phyloP scores from a whole-genome alignment of 2,797 vertebrate species.

The Sebastes oblongus region DNA sequence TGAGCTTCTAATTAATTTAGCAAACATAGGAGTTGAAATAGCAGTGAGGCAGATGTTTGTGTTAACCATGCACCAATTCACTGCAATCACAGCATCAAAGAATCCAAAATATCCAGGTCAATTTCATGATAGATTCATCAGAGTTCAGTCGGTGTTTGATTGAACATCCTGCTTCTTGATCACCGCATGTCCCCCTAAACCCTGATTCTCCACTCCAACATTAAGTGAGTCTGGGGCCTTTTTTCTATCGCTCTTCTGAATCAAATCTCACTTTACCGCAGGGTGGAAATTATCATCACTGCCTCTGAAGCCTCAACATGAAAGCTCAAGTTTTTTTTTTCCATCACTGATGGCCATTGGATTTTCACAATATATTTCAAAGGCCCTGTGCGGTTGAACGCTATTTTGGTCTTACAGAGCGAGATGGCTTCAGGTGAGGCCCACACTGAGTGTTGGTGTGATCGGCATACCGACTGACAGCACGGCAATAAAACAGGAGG shows the following conservation, averaged over 20 bases:
- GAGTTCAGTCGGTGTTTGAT: constrained; percentile 35
- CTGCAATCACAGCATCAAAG: constrained; percentile 48
- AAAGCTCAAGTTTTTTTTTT: constrained; percentile 38
- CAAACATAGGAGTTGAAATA: background rate
- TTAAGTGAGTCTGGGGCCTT: constrained; percentile 14
- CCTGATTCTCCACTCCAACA: constrained; percentile 31
- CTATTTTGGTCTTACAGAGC: constrained; percentile 29
- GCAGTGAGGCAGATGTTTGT: background rate
- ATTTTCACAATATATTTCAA: constrained; percentile 61
- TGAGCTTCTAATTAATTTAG: background rate
- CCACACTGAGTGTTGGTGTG: constrained; percentile 21
- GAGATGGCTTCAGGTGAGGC: constrained; percentile 43
- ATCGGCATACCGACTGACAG: constrained; percentile 43
- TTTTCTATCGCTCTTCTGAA: constrained; percentile 4
- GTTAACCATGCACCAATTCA: constrained; percentile 4
- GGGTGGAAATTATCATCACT: constrained; percentile 50
- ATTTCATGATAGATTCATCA: constrained; percentile 57
- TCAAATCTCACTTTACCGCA: constrained; percentile 44
- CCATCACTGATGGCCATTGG: constrained; percentile 38
- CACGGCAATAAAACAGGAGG: constrained; percentile 17
- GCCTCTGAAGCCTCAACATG: constrained; percentile 63
- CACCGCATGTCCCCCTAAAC: constrained; percentile 6
- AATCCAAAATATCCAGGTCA: constrained; percentile 30
- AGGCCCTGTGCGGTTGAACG: constrained; percentile 32
- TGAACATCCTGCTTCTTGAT: constrained; percentile 48